phyloP scores from a whole-genome alignment of 2,797 vertebrate genomes.

The Gymnothorax reevesii region DNA sequence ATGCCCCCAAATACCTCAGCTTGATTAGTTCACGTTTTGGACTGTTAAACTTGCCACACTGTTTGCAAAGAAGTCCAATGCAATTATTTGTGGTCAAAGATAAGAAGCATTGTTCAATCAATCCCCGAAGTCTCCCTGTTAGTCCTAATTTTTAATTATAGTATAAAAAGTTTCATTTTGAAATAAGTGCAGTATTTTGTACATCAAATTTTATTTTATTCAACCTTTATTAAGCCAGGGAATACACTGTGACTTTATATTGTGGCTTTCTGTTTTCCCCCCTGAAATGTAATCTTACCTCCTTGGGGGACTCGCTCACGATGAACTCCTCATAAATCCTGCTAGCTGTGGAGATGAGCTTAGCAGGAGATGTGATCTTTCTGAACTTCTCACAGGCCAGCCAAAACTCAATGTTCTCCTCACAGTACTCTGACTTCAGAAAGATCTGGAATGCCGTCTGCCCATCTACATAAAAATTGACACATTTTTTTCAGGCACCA shows the following conservation, averaged over 20 bases:
- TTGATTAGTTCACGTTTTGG: background rate
- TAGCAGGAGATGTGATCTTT: conserved; percentile 75
- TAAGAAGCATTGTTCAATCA: background rate
- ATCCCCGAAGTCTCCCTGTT: background rate
- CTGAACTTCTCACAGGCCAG: conserved; percentile 89
- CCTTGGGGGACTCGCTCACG: conserved; percentile 85
- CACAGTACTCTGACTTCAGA: conserved; percentile 90
- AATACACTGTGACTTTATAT: background rate
- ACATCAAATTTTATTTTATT: background rate
- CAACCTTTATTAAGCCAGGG: background rate
- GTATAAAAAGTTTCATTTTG: background rate
- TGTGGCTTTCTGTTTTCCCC: background rate
- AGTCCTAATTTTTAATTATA: background rate
- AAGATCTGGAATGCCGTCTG: conserved; percentile 83
- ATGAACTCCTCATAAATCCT: conserved; percentile 89
- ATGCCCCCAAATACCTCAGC: background rate
- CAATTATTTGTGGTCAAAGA: background rate
- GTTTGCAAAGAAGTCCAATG: background rate
- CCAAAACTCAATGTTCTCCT: conserved; percentile 98
- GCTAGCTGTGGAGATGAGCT: conserved; percentile 77
- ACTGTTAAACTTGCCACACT: background rate
- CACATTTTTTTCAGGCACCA: too few relatives aligned
- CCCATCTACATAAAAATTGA: conserved; percentile 72
- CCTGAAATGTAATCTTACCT: conserved; percentile 71
- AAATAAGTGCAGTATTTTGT: background rate